These are phyloP conservation scores for Drosophila elegans DNA, from an alignment of 1,140 invertebrate genomes.

Conservation along the genomic window DNA sequence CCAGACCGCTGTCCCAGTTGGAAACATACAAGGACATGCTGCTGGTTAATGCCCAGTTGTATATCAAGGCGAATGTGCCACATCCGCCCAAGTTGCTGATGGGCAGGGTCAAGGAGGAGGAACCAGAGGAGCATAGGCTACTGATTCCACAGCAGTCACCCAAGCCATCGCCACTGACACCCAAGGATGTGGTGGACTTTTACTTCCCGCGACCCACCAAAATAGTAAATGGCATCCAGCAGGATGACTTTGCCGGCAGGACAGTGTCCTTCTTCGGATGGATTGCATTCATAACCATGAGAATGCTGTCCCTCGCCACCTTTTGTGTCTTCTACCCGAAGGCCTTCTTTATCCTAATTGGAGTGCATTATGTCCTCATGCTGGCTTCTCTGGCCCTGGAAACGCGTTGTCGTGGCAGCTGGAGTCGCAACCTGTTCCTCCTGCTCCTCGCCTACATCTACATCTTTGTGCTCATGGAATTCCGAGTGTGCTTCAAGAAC, in stretches of 20 bases:
- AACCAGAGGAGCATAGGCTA: slow-evolving; percentile 36
- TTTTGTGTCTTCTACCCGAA: slow-evolving; percentile 89
- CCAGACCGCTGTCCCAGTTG: slow-evolving; percentile 64
- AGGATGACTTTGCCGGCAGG: slow-evolving; percentile 89
- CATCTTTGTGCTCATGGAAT: slow-evolving; percentile 90
- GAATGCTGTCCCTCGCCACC: slow-evolving; percentile 88
- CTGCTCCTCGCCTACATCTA: slow-evolving; percentile 89
- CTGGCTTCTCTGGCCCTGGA: slow-evolving; percentile 87
- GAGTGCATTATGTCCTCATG: slow-evolving; percentile 87
- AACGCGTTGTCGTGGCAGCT: slow-evolving; percentile 86
- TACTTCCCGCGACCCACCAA: slow-evolving; percentile 76
- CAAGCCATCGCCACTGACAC: slow-evolving; percentile 51
- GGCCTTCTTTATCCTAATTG: slow-evolving; percentile 86
- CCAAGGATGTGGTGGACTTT: slow-evolving; percentile 83
- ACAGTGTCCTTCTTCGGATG: slow-evolving; percentile 89
- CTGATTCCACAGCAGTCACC: slow-evolving; percentile 31
- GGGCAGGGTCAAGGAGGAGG: slow-evolving; percentile 52
- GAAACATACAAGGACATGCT: slow-evolving; percentile 83
- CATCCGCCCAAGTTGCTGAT: slow-evolving; percentile 71
- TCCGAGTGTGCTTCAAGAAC: slow-evolving; percentile 90
- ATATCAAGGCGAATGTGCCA: slow-evolving; percentile 79
- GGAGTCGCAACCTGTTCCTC: slow-evolving; percentile 86
- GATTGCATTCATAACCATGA: slow-evolving; percentile 89
- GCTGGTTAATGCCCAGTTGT: slow-evolving; percentile 78
- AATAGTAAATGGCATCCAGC: slow-evolving; percentile 87